These are phyloP conservation scores for Dolichoris vasculosae DNA, from an alignment of 1,140 invertebrate genomes.

Conservation along the genomic window DNA sequence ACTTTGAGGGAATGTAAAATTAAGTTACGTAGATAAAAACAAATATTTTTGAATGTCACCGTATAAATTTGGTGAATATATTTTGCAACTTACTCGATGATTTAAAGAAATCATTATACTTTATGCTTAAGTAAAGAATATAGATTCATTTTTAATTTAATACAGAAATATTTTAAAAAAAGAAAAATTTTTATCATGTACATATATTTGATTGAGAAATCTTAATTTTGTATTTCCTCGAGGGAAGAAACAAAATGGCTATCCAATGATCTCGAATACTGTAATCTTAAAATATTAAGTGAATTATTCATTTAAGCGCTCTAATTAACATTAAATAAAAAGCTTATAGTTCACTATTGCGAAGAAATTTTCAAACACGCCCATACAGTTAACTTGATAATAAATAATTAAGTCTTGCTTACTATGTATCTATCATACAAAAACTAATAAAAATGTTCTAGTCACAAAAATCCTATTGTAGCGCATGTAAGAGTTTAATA, in stretches of 20 bases:
- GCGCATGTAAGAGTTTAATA: background rate
- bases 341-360: background rate
- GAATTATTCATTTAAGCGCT: constrained; percentile 27
- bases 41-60: background rate
- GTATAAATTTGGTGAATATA: background rate
- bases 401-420: constrained; percentile 35
- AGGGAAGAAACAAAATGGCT: background rate
- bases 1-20: constrained; percentile 32
- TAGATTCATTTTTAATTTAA: background rate
- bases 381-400: constrained; percentile 50
- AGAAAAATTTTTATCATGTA: background rate
- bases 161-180: constrained; percentile 2
- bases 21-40: background rate
- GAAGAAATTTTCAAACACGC: background rate
- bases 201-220: background rate
- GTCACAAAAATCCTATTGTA: background rate
- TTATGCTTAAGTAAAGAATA: background rate
- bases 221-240: constrained; percentile 37
- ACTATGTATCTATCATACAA: background rate
- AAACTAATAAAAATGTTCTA: constrained; percentile 15
- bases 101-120: background rate
- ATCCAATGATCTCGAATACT: constrained; percentile 27
- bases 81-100: background rate
- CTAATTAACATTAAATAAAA: constrained; percentile 31
- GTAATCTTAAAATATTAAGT: background rate